Evolutionary conservation across 2,113 vertebrate genomes (phyloP).

Genomic region (Muntiacus reevesi): DNA sequence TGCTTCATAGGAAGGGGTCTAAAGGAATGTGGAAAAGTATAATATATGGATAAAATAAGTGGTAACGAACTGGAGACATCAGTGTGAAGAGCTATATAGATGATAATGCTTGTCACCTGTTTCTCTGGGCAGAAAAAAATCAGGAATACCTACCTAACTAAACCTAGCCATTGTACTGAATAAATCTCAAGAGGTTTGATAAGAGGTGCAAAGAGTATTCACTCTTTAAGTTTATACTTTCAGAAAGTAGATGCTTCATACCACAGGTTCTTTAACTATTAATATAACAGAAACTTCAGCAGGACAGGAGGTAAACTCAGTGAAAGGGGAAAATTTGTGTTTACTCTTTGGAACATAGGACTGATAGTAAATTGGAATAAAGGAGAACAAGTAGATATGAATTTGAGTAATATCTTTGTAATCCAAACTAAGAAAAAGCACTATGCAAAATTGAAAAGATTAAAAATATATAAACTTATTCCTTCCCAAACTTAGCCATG

Average conservation of each 20-base stretch:
- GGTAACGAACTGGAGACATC: background rate
- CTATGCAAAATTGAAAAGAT: background rate
- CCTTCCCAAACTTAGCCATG: background rate
- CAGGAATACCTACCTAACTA: background rate
- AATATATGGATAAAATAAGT: background rate
- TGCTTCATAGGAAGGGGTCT: background rate
- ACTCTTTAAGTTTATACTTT: background rate
- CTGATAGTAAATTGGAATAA: background rate
- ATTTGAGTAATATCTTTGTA: background rate
- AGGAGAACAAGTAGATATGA: background rate
- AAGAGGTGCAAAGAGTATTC: background rate
- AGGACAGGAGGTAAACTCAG: background rate
- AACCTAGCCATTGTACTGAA: background rate
- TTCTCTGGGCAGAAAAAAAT: background rate
- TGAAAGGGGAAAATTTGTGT: background rate
- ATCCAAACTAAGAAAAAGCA: background rate
- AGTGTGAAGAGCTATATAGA: background rate
- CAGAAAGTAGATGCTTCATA: background rate
- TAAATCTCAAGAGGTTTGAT: background rate
- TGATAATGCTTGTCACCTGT: background rate
- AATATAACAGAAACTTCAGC: background rate
- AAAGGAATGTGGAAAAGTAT: background rate
- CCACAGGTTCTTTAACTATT: background rate
- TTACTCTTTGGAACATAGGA: background rate
- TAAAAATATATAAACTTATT: background rate